Conservation (phyloP, 1,140 invertebrate species). For the Choristoneura fumiferana region DNA sequence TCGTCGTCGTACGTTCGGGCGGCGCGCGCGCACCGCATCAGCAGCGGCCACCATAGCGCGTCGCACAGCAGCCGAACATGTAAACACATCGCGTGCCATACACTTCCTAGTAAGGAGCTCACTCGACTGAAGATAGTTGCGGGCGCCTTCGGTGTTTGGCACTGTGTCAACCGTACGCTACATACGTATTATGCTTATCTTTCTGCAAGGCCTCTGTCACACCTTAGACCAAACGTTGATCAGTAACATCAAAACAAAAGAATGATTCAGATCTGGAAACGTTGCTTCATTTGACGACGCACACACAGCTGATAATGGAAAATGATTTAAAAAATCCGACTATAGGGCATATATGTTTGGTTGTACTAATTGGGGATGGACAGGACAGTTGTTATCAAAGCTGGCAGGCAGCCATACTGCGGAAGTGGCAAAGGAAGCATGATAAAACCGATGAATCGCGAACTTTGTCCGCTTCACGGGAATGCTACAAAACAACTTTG, state of each 20-base stretch:
- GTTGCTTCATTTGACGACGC: neutral
- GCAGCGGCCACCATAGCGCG: slow-evolving; percentile 72
- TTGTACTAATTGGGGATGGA: neutral
- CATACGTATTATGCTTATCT: slow-evolving; percentile 55
- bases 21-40: slow-evolving; percentile 63
- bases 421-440: slow-evolving; percentile 64
- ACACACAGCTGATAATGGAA: neutral
- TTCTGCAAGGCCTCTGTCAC: slow-evolving; percentile 40
- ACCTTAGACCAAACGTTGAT: slow-evolving; percentile 16
- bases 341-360: too few species aligned
- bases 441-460: slow-evolving; percentile 59
- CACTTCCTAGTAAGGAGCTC: slow-evolving; percentile 70
- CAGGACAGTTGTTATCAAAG: slow-evolving; percentile 44
- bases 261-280: slow-evolving; percentile 9
- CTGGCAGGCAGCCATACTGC: slow-evolving; percentile 37
- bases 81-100: slow-evolving; percentile 73
- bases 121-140: slow-evolving; percentile 68
- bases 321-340: neutral
- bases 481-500: neutral
- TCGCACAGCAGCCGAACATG: slow-evolving; percentile 70
- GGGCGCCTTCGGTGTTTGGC: slow-evolving; percentile 64
- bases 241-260: slow-evolving; percentile 6
- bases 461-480: slow-evolving; percentile 44
- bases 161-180: slow-evolving; percentile 67
- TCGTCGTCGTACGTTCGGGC: slow-evolving; percentile 63